Percentiles rank a stretch among this genome's conserved stretches.
phyloP scores from a whole-genome alignment of 2,113 vertebrate genomes.

The Malaclemys terrapin region DNA sequence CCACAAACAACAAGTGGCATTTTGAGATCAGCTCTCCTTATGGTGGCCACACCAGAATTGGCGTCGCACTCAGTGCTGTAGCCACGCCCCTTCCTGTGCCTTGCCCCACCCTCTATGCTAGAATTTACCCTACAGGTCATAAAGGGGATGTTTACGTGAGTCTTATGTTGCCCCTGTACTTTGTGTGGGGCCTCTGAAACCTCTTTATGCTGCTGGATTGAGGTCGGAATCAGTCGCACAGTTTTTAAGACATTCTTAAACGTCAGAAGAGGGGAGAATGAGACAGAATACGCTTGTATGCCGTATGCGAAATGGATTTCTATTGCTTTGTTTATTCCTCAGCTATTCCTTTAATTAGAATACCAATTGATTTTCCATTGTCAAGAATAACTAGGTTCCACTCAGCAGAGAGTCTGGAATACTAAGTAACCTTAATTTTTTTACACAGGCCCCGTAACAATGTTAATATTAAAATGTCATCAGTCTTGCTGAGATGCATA shows the following conservation, averaged over 20 bases:
- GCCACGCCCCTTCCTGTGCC: neutral
- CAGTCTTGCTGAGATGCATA: conserved; percentile 60
- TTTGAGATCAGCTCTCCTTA: neutral
- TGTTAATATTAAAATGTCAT: conserved; percentile 75
- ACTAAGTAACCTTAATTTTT: conserved; percentile 64
- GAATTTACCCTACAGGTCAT: neutral
- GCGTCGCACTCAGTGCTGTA: neutral
- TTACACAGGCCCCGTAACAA: conserved; percentile 47
- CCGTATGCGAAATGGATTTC: neutral
- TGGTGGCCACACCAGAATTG: neutral
- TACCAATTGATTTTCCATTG: conserved; percentile 63
- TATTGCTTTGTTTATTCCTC: conserved; percentile 56
- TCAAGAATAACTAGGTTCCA: conserved; percentile 48
- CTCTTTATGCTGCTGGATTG: neutral
- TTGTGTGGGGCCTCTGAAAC: neutral
- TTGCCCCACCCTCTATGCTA: neutral
- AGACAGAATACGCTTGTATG: neutral
- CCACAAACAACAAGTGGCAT: too few species aligned
- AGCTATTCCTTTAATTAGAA: conserved; percentile 55
- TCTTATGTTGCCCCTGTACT: neutral
- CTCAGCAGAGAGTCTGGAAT: conserved; percentile 59
- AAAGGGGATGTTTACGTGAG: neutral
- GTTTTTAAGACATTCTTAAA: accelerated
- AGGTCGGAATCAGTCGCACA: neutral
- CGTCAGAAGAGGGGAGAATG: neutral